Conservation (phyloP, 2,888 invertebrate genomes). For the Marasmarcha lunaedactyla region DNA sequence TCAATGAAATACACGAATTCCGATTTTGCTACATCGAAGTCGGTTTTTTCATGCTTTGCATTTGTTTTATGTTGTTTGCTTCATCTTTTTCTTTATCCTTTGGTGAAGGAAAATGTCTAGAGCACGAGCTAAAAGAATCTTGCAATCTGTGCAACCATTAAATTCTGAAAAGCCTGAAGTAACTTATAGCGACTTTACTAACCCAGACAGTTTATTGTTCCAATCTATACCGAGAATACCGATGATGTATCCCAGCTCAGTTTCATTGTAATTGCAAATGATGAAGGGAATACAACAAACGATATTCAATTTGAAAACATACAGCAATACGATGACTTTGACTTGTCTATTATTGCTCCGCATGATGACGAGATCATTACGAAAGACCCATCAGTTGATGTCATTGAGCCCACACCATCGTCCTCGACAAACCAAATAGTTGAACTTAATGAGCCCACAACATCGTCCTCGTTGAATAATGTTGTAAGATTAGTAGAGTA, state of each 20-base stretch:
- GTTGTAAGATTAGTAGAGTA: not conserved
- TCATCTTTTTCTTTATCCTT: no score
- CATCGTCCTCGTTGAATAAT: not conserved
- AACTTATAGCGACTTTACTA: no score
- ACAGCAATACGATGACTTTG: no score
- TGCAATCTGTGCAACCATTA: not conserved
- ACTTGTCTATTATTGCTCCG: not conserved
- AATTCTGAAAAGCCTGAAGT: not conserved
- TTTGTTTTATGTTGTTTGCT: not conserved
- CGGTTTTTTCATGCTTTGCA: not conserved
- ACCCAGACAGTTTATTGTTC: not conserved
- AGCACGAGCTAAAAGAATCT: not conserved
- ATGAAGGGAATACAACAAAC: no score
- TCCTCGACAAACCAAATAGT: not conserved
- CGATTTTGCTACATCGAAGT: not conserved
- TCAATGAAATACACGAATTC: no score
- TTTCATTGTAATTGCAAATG: no score
- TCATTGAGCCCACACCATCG: not conserved
- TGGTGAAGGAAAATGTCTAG: not conserved
- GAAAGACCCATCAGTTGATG: not conserved
- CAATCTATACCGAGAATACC: not conserved
- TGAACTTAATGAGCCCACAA: not conserved
- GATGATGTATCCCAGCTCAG: no score
- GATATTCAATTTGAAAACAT: no score
- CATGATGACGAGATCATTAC: not conserved